These are phyloP conservation scores for Drosophila ezoana DNA, from an alignment of 2,888 invertebrate species.

Conservation along the genomic window DNA sequence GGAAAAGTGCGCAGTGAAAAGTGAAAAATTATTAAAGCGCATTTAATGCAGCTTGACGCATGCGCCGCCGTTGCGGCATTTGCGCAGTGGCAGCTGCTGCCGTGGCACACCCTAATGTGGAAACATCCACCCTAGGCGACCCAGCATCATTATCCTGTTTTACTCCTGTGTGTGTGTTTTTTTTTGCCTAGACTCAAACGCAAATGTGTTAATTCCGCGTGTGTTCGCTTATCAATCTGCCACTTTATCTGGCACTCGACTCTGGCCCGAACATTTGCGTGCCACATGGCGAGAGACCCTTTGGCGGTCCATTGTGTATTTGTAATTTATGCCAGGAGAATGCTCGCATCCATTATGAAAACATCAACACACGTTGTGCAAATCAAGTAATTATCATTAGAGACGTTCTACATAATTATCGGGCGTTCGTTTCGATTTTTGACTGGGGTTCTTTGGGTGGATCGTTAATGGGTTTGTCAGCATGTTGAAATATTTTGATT, in stretches of 20 bases:
- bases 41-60: slow-evolving; percentile 68
- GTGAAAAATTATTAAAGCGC: slow-evolving; percentile 73
- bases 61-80: slow-evolving; percentile 54
- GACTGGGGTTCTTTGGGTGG: slow-evolving; percentile 19
- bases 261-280: slow-evolving; percentile 51
- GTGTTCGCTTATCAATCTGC: slow-evolving; percentile 51
- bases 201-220: slow-evolving; percentile 73
- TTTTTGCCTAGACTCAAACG: slow-evolving; percentile 25
- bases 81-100: slow-evolving; percentile 74
- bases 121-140: slow-evolving; percentile 13
- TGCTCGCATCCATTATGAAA: slow-evolving; percentile 66
- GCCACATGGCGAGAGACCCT: slow-evolving; percentile 60
- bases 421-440: slow-evolving; percentile 38
- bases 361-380: slow-evolving; percentile 78
- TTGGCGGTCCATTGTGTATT: slow-evolving; percentile 41
- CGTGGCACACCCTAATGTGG: slow-evolving; percentile 36
- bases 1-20: slow-evolving; percentile 60
- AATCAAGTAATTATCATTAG: slow-evolving; percentile 77
- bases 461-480: slow-evolving; percentile 36
- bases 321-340: slow-evolving; percentile 69
- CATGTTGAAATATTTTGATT: slow-evolving; percentile 56
- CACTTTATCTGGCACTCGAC: slow-evolving; percentile 68
- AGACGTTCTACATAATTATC: slow-evolving; percentile 74
- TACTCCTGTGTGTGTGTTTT: neutral
- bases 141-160: slow-evolving; percentile 55